A percentile compares a stretch with the other conserved stretches of the same genome.
phyloP scores from a whole-genome alignment of 1,140 invertebrate genomes.

The Cydia fagiglandana region DNA sequence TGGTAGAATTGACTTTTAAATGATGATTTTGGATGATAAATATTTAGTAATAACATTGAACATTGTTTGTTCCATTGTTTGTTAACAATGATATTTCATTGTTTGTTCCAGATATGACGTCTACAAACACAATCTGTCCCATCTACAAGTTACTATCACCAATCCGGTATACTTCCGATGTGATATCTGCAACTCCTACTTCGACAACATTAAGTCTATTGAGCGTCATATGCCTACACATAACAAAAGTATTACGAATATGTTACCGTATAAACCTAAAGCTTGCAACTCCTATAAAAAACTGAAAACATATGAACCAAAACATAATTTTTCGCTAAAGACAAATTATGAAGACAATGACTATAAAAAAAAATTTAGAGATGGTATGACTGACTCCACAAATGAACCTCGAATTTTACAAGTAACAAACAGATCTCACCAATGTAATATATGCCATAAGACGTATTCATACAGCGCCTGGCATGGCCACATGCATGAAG shows the following conservation, averaged over 20 bases:
- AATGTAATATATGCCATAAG: slow-evolving; percentile 47
- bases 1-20: too few species aligned
- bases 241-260: background rate
- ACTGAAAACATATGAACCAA: background rate
- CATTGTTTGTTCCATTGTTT: too few species aligned
- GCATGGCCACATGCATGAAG: slow-evolving; percentile 43
- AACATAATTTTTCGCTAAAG: background rate
- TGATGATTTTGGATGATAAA: too few species aligned
- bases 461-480: slow-evolving; percentile 41
- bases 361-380: background rate
- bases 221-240: background rate
- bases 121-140: background rate
- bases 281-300: background rate
- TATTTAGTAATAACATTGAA: too few species aligned
- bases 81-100: too few species aligned
- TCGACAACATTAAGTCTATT: background rate
- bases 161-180: slow-evolving; percentile 2
- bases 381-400: background rate
- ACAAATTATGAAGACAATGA: background rate
- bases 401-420: background rate
- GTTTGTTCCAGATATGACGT: background rate
- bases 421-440: slow-evolving; percentile 13
- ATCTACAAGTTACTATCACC: background rate
- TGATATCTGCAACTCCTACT: background rate
- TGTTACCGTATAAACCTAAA: slow-evolving; percentile 11